Evolutionary conservation across 2,888 invertebrate species (phyloP), one percentile per base, ranked within the genome.

Genomic region (Julus scanicus): DNA sequence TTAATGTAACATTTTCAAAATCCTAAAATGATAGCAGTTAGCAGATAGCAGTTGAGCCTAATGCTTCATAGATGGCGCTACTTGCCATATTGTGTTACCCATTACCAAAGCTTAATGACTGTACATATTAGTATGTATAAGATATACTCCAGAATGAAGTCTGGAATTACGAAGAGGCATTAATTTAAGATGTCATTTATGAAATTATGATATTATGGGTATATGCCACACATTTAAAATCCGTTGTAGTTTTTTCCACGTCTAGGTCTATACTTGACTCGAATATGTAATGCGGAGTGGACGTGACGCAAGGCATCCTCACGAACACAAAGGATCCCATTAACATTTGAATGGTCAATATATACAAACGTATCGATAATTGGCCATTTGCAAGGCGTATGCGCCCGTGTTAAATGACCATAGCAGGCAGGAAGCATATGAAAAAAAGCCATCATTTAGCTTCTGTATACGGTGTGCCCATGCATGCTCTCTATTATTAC

Each of bases 311-410:
- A 53, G 53, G 15, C 53, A 53, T 53, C 53, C 53, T 53, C 15
- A 15, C 17, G 57, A n/a, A 63, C n/a, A 63, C 57, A 63, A 63
- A 63, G 57, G 57, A 63, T 17, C 57, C 57, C 57, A 63, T n/a
- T 63, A 53, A 53, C 53, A 53, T 53, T 3, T 53, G 53, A 53
- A 53, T 53, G 53, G 53, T 53, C 53, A 53, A 53, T 53, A 53
- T 53, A 53, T 53, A 53, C 53, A 53, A 53, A 53, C 53, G 53
- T 53, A 53, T 53, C 53, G 17, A 53, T 53, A 53, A 53, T 53
- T 53, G 53, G 53, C 53, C 53, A 53, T 53, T 53, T 53, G 53
- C 53, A 53, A 53, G 53, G 53, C 53, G 53, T 53, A 53, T 53
- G 53, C 53, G 6, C 6, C 53, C 53, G 53, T 53, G 53, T 53